A percentile compares a stretch with the other conserved stretches of the same genome.
phyloP scores from a whole-genome alignment of 2,113 vertebrate genomes.

The Ranitomeya variabilis region DNA sequence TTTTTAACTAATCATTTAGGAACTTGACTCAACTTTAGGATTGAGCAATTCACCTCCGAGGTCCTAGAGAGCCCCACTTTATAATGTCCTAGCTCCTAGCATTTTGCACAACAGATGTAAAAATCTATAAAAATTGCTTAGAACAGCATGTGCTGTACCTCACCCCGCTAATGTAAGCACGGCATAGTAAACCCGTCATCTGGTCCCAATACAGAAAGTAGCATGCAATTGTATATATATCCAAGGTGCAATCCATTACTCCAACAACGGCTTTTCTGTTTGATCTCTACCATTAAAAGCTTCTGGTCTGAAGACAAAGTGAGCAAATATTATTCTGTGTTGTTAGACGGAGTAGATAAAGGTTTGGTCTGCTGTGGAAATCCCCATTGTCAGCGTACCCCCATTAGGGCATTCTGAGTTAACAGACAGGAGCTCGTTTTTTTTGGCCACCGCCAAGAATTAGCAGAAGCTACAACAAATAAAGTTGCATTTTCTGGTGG shows the following conservation, averaged over 20 bases:
- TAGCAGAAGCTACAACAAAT: not conserved
- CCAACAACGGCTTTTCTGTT: not conserved
- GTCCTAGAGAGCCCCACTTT: not conserved
- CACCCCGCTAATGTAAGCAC: not conserved
- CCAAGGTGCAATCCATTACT: slow-evolving; percentile 25
- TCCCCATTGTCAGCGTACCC: not conserved
- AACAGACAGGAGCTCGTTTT: not conserved
- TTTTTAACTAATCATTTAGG: not conserved
- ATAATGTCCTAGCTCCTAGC: not conserved
- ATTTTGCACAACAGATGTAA: slow-evolving; percentile 28
- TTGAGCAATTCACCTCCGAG: not conserved
- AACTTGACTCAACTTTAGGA: not conserved
- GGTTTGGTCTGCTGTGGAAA: not conserved
- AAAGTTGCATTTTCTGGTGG: too few species aligned
- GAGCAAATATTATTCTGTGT: not conserved
- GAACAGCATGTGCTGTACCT: not conserved
- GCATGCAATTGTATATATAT: not conserved
- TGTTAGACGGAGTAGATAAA: not conserved
- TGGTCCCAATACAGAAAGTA: slow-evolving; percentile 30
- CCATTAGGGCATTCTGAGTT: not conserved
- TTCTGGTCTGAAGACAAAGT: slow-evolving; percentile 5
- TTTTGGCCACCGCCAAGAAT: not conserved
- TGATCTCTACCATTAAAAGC: not conserved
- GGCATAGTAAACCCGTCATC: slow-evolving; percentile 1
- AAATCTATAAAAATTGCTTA: slow-evolving; percentile 5